Conservation (phyloP, 2,797 vertebrate species). For the Anisognathus igniventris region DNA sequence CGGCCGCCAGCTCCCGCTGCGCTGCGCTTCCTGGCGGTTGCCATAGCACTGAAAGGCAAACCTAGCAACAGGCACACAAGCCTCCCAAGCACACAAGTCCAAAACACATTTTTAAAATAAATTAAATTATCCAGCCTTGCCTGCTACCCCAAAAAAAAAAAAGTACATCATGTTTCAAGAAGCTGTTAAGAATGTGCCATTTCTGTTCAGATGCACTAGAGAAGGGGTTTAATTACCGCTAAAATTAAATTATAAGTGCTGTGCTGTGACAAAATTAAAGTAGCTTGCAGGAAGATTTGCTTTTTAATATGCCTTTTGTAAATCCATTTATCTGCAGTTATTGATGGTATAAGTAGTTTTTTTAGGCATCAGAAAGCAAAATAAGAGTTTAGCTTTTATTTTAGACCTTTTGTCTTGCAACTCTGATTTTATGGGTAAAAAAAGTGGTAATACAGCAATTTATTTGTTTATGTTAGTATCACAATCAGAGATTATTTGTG, state of each 20-base stretch:
- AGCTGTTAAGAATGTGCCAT: background rate
- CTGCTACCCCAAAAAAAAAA: background rate
- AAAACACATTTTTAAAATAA: constrained; percentile 30
- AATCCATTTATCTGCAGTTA: background rate
- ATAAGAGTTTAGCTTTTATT: background rate
- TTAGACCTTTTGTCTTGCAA: background rate
- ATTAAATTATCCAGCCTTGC: constrained; percentile 17
- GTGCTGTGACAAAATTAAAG: background rate
- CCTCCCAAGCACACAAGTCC: constrained; percentile 1
- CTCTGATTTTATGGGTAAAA: background rate
- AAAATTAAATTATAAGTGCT: background rate
- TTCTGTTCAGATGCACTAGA: background rate
- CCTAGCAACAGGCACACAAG: constrained; percentile 35
- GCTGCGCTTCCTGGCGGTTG: background rate
- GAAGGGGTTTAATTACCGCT: constrained; percentile 7
- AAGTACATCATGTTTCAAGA: background rate
- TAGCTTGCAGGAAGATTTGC: background rate
- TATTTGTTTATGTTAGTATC: background rate
- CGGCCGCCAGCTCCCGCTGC: background rate
- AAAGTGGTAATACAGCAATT: rapidly evolving
- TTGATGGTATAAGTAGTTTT: background rate
- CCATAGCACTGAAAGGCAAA: constrained; percentile 58
- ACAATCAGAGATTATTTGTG: background rate
- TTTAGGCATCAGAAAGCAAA: background rate
- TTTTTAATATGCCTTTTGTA: background rate